phyloP scores from a whole-genome alignment of 1,140 invertebrate species.

The Rhyzopertha dominica region DNA sequence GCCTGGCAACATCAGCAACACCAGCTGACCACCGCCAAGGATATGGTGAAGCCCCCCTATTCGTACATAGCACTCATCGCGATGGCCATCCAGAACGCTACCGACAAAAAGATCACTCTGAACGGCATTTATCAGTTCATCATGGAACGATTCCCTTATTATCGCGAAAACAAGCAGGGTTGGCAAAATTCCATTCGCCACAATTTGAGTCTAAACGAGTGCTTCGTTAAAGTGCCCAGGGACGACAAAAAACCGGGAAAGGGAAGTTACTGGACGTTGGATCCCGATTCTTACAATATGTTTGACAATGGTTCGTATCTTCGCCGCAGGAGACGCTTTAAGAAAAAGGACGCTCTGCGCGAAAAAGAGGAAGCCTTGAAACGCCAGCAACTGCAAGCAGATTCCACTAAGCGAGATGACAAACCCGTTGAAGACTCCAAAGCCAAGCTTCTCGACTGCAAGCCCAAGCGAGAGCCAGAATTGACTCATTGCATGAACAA shows the following conservation, averaged over 20 bases:
- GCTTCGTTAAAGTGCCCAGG: constrained; percentile 92
- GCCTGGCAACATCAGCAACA: constrained; percentile 64
- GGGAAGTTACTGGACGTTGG: constrained; percentile 95
- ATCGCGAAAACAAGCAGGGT: constrained; percentile 93
- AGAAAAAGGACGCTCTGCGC: constrained; percentile 88
- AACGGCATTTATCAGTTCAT: constrained; percentile 99
- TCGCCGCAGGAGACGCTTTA: constrained; percentile 85
- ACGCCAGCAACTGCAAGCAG: constrained; percentile 59
- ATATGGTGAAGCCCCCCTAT: constrained; percentile 95
- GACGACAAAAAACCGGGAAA: constrained; percentile 94
- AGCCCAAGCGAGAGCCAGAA: constrained; percentile 62
- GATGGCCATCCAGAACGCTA: constrained; percentile 94
- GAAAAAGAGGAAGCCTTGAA: constrained; percentile 85
- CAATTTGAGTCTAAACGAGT: constrained; percentile 97
- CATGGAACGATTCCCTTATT: constrained; percentile 96
- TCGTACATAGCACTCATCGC: constrained; percentile 97
- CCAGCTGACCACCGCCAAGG: constrained; percentile 63
- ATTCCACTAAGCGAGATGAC: constrained; percentile 48
- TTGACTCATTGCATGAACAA: constrained; percentile 43
- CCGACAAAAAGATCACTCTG: constrained; percentile 90
- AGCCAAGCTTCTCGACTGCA: constrained; percentile 50
- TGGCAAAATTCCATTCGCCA: constrained; percentile 96
- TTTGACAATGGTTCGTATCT: constrained; percentile 97
- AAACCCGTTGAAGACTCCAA: constrained; percentile 48
- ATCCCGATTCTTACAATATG: constrained; percentile 97